Percentiles rank a stretch among this genome's conserved stretches.
phyloP scores from a whole-genome alignment of 2,888 invertebrate genomes.

The Aleiodes alternator region DNA sequence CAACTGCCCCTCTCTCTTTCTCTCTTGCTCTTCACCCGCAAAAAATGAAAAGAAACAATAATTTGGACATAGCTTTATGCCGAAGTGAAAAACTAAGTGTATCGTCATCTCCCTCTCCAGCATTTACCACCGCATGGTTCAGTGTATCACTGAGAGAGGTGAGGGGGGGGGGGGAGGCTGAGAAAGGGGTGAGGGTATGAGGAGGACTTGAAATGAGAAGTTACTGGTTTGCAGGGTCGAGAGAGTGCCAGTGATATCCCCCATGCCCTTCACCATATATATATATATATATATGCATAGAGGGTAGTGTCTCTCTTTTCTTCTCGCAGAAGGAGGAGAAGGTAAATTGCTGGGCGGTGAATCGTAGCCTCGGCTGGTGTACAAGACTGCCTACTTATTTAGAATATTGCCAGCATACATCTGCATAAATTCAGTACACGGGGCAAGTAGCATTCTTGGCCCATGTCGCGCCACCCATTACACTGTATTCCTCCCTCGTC shows the following conservation, averaged over 20 bases:
- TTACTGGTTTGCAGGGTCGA: neutral
- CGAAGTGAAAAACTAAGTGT: conserved; percentile 37
- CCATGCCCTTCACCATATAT: conserved; percentile 19
- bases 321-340: neutral
- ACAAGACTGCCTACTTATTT: conserved; percentile 72
- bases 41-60: conserved; percentile 48
- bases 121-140: conserved; percentile 14
- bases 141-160: conserved; percentile 38
- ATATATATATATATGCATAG: conserved; percentile 26
- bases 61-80: conserved; percentile 53
- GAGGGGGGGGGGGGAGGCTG: conserved; percentile 14
- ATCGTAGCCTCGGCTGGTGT: conserved; percentile 60
- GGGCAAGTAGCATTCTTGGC: conserved; percentile 67
- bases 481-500: conserved; percentile 57
- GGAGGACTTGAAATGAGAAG: neutral
- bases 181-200: conserved; percentile 37
- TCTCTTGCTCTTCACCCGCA: conserved; percentile 21
- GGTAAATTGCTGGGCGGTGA: conserved; percentile 57
- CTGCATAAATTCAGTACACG: conserved; percentile 75
- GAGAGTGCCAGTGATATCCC: conserved; percentile 12
- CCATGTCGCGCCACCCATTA: conserved; percentile 63
- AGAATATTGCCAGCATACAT: conserved; percentile 75
- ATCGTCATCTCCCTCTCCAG: conserved; percentile 11
- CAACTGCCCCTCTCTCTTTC: conserved; percentile 37
- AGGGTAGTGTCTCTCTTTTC: neutral